A percentile compares a stretch with the other conserved stretches of the same genome.
Conservation (phyloP, 2,113 vertebrate species). For the Helogale parvula region DNA sequence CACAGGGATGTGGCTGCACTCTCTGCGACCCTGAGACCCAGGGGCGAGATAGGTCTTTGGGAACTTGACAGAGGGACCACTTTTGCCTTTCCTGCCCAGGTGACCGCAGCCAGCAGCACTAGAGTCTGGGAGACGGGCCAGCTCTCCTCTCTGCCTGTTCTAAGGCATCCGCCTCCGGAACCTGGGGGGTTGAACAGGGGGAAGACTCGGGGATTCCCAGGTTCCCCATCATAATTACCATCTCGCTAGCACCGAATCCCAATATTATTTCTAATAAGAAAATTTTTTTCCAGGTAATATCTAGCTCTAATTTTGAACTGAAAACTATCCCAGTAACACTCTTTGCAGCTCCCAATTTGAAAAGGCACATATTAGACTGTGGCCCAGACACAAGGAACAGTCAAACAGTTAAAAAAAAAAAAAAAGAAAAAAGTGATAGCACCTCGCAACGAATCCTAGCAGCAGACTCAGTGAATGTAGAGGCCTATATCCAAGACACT, state of each 20-base stretch:
- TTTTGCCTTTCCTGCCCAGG: not conserved
- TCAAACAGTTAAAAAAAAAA: not conserved
- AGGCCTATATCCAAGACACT: not conserved
- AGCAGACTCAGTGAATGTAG: not conserved
- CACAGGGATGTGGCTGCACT: not conserved
- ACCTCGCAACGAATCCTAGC: slow-evolving; percentile 32
- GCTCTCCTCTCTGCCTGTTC: slow-evolving; percentile 6
- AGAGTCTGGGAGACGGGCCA: not conserved
- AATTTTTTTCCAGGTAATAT: slow-evolving; percentile 40
- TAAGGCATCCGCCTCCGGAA: not conserved
- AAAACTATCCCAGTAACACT: slow-evolving; percentile 11
- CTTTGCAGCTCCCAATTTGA: not conserved
- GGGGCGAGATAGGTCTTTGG: not conserved
- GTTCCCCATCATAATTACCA: not conserved
- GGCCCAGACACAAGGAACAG: not conserved
- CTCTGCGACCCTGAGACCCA: not conserved
- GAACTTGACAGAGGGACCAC: not conserved
- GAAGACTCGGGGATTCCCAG: not conserved
- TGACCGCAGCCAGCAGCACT: not conserved
- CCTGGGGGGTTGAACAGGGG: not conserved
- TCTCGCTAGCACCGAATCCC: slow-evolving; percentile 32
- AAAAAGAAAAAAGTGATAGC: not conserved
- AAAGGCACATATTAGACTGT: not conserved
- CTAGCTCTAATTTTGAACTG: slow-evolving; percentile 29
- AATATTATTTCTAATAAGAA: slow-evolving; percentile 48